Conservation (phyloP, 2,797 vertebrate genomes). For the Cossypha caffra region DNA sequence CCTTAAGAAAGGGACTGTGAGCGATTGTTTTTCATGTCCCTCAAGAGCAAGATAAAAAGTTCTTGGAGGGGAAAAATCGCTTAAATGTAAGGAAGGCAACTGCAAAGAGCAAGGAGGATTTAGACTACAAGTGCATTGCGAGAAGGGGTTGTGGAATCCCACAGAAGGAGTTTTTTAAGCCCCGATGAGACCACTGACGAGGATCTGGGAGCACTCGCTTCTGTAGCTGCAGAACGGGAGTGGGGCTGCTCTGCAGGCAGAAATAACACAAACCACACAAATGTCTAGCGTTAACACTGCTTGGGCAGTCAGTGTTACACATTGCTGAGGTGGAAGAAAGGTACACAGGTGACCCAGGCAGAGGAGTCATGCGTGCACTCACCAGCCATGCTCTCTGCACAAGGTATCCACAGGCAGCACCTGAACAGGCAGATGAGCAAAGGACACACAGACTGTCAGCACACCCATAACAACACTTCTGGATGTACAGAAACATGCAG, state of each 20-base stretch:
- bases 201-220: neutral
- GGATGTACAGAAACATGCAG: neutral
- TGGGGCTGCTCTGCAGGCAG: neutral
- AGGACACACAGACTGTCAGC: neutral
- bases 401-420: neutral
- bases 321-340: neutral
- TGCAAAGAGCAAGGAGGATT: neutral
- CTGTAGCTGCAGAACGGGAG: neutral
- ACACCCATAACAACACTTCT: neutral
- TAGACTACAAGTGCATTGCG: neutral
- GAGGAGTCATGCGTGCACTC: neutral
- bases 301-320: neutral
- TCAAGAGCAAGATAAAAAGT: slow-evolving; percentile 46
- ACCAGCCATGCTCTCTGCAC: neutral
- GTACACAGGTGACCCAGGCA: neutral
- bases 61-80: neutral
- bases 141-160: neutral
- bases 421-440: too few species aligned
- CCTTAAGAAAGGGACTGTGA: neutral
- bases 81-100: slow-evolving; percentile 5
- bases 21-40: slow-evolving; percentile 36
- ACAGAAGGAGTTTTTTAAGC: slow-evolving; percentile 5
- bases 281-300: neutral
- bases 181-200: neutral
- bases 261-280: neutral